These are phyloP conservation scores for Dicyrtoma fusca DNA, from an alignment of 2,888 invertebrate genomes.

Conservation along the genomic window DNA sequence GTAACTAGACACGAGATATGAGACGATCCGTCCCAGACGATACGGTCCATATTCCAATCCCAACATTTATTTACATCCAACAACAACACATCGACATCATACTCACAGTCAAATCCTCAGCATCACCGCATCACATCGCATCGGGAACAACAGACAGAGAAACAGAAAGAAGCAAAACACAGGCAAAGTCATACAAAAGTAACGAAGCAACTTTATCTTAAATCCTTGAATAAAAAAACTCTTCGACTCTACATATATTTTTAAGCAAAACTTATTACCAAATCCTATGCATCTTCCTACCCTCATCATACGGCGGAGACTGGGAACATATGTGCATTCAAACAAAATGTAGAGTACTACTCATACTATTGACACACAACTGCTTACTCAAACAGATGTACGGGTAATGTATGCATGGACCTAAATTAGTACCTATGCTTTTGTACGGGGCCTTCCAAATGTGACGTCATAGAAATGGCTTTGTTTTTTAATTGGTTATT, in stretches of 20 bases:
- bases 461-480: too few species aligned
- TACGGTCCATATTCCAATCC: conserved; percentile 15
- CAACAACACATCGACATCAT: not conserved
- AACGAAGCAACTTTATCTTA: conserved; percentile 12
- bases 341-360: too few species aligned
- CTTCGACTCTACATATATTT: not conserved
- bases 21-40: not conserved
- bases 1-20: conserved; percentile 3
- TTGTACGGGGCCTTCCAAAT: too few species aligned
- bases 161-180: too few species aligned
- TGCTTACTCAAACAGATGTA: too few species aligned
- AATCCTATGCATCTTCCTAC: not conserved
- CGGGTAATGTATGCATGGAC: too few species aligned
- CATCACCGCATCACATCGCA: not conserved
- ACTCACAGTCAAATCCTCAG: not conserved
- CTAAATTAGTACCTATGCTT: too few species aligned
- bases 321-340: too few species aligned
- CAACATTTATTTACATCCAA: not conserved
- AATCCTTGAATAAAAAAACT: not conserved
- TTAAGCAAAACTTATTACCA: conserved; percentile 4
- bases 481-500: too few species aligned
- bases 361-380: too few species aligned
- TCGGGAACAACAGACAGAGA: too few species aligned
- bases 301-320: too few species aligned
- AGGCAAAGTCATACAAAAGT: not conserved